These are phyloP conservation scores for Aspidiotus destructor DNA, from an alignment of 2,888 invertebrate species.

Conservation along the genomic window DNA sequence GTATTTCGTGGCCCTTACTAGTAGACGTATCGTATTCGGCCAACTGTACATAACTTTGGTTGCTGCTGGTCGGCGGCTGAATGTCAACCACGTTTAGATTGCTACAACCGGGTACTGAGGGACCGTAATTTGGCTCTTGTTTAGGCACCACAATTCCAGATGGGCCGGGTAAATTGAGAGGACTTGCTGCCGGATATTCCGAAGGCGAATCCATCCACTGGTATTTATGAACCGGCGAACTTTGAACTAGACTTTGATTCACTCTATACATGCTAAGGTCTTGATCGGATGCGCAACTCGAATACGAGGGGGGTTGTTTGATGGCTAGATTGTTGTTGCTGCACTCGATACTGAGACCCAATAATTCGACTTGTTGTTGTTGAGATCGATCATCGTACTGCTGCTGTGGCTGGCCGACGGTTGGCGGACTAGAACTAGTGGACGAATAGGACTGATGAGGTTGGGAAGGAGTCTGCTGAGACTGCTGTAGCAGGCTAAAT, in stretches of 20 bases:
- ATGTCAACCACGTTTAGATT: conserved; percentile 32
- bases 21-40: conserved; percentile 92
- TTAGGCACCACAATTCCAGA: conserved; percentile 40
- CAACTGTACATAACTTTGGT: conserved; percentile 55
- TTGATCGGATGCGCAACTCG: conserved; percentile 40
- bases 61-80: conserved; percentile 33
- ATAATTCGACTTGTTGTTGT: conserved; percentile 48
- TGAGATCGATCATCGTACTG: conserved; percentile 58
- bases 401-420: conserved; percentile 43
- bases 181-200: conserved; percentile 45
- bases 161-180: conserved; percentile 32
- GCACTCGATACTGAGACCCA: conserved; percentile 54
- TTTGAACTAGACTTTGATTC: conserved; percentile 38
- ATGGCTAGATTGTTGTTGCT: conserved; percentile 44
- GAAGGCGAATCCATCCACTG: conserved; percentile 54
- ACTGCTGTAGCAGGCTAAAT: conserved; percentile 52
- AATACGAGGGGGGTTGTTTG: conserved; percentile 46
- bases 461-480: conserved; percentile 44
- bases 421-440: conserved; percentile 22
- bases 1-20: conserved; percentile 87
- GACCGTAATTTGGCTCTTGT: conserved; percentile 41
- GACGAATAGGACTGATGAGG: conserved; percentile 38
- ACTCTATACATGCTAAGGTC: conserved; percentile 49
- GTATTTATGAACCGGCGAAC: conserved; percentile 51
- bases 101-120: conserved; percentile 54